A percentile compares a stretch with the other conserved stretches of the same genome.
Conservation (phyloP, 2,797 vertebrate genomes). For the Chaunax sp. region DNA sequence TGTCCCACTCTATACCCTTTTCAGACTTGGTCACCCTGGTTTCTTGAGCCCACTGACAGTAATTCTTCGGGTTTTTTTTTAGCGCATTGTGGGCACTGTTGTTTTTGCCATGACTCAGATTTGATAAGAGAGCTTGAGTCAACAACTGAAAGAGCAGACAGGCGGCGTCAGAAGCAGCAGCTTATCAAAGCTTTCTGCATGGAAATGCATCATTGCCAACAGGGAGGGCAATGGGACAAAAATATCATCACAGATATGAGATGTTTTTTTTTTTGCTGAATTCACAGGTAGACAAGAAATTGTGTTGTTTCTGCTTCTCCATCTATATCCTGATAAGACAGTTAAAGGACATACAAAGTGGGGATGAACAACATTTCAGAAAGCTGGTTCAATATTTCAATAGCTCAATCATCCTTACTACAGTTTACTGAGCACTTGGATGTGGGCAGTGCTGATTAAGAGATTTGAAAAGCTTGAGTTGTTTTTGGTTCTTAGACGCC, state of each 20-base stretch:
- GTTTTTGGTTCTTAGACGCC: constrained; percentile 48
- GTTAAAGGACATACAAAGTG: constrained; percentile 51
- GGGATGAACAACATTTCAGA: constrained; percentile 39
- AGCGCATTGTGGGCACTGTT: constrained; percentile 24
- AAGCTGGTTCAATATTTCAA: constrained; percentile 60
- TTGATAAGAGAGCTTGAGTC: constrained; percentile 67
- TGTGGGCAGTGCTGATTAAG: constrained; percentile 57
- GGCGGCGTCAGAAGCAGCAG: constrained; percentile 43
- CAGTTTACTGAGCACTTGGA: constrained; percentile 61
- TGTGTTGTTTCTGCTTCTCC: constrained; percentile 65
- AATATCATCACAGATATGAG: constrained; percentile 71
- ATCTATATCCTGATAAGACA: constrained; percentile 66
- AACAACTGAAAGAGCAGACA: constrained; percentile 56
- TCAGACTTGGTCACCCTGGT: constrained; percentile 12
- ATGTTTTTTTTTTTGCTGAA: constrained; percentile 66
- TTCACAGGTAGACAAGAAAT: constrained; percentile 55
- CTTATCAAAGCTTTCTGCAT: constrained; percentile 70
- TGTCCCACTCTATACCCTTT: not conserved
- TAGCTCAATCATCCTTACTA: constrained; percentile 32
- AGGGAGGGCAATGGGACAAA: constrained; percentile 56
- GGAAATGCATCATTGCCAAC: constrained; percentile 63
- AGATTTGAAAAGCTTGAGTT: constrained; percentile 56
- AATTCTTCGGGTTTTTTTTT: not conserved
- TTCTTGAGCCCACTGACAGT: constrained; percentile 2
- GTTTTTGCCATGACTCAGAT: constrained; percentile 48